Evolutionary conservation across 2,888 invertebrate species (phyloP).

Genomic region (Carpatolechia fugitivella): DNA sequence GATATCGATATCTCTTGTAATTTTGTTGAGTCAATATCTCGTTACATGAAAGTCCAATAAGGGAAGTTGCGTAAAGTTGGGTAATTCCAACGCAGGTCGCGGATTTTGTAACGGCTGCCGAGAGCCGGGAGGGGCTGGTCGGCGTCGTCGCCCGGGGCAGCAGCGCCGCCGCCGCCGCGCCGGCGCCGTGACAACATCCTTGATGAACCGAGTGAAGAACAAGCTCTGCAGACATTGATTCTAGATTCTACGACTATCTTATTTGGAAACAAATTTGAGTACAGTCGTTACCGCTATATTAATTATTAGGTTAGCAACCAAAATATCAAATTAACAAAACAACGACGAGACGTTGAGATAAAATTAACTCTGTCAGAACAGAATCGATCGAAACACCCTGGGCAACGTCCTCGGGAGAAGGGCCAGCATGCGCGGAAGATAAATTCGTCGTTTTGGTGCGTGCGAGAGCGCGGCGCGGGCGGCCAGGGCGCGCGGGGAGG

Average conservation of each 20-base stretch:
- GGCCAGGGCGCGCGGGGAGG: constrained; percentile 63
- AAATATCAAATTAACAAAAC: no score
- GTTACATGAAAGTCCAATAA: constrained; percentile 53
- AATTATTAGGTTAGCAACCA: no score
- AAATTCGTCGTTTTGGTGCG: constrained; percentile 77
- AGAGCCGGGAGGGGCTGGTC: constrained; percentile 18
- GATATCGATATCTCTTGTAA: constrained; percentile 17
- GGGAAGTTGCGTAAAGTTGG: constrained; percentile 64
- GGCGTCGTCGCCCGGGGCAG: constrained; percentile 26
- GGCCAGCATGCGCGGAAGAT: constrained; percentile 74
- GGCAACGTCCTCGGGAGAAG: constrained; percentile 67
- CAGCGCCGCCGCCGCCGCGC: constrained; percentile 11
- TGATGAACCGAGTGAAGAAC: neutral
- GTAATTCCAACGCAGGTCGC: constrained; percentile 50
- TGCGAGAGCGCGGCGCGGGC: constrained; percentile 48
- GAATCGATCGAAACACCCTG: constrained; percentile 36
- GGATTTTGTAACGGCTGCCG: constrained; percentile 60
- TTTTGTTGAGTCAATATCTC: constrained; percentile 33
- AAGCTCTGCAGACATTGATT: neutral
- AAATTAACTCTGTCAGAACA: constrained; percentile 10
- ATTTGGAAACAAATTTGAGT: no score
- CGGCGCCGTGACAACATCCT: neutral
- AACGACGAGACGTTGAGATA: constrained; percentile 18
- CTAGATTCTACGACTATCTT: neutral
- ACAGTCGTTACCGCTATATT: no score